Evolutionary conservation across 1,140 invertebrate genomes (phyloP).

Genomic region (Telenomus remus): DNA sequence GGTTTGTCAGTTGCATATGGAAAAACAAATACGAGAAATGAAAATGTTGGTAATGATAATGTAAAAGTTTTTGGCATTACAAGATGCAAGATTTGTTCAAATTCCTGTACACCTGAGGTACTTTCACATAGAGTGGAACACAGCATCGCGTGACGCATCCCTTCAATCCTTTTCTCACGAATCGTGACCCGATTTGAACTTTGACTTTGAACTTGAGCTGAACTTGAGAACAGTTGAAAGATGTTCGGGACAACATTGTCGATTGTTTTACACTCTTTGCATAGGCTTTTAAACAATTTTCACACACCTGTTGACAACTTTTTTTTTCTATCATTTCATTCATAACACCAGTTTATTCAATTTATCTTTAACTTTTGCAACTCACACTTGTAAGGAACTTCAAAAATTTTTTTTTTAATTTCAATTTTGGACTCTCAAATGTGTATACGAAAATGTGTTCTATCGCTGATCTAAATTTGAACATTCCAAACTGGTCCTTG

Average conservation of each 20-base stretch:
- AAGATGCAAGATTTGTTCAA: too few species aligned
- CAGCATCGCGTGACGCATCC: constrained; percentile 37
- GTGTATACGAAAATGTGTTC: too few species aligned
- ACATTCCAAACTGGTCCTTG: too few species aligned
- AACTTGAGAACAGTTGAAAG: constrained; percentile 35
- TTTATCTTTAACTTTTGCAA: constrained; percentile 1
- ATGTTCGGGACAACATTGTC: constrained; percentile 2
- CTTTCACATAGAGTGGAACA: not conserved
- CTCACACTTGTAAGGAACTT: too few species aligned
- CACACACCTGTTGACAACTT: not conserved
- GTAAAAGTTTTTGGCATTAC: too few species aligned
- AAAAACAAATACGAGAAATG: too few species aligned
- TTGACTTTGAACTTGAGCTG: constrained; percentile 39
- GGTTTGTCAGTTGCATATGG: too few species aligned
- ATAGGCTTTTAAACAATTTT: not conserved
- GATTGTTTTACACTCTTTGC: not conserved
- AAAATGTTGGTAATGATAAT: too few species aligned
- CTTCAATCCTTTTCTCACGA: constrained; percentile 42
- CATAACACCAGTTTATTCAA: constrained; percentile 12
- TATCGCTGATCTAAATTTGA: too few species aligned
- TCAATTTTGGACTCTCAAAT: too few species aligned
- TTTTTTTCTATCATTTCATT: constrained; percentile 14
- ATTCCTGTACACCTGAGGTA: too few species aligned
- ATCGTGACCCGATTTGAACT: constrained; percentile 35
- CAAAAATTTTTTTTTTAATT: too few species aligned